phyloP scores from a whole-genome alignment of 1,140 invertebrate genomes.

The Mamestra configurata region DNA sequence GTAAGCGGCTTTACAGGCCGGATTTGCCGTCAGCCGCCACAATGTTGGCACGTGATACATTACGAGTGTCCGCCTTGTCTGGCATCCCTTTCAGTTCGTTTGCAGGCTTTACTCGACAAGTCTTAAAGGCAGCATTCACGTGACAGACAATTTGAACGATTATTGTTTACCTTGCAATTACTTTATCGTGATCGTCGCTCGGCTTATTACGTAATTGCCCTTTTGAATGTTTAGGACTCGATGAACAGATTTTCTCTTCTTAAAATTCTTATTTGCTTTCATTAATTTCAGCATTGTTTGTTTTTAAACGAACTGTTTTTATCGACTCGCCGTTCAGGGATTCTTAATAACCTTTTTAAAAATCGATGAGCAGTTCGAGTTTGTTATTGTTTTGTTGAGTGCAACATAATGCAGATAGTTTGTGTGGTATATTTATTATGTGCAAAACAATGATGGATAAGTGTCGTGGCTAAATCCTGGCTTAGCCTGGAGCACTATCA shows the following conservation, averaged over 20 bases:
- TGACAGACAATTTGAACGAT: neutral
- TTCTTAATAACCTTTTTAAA: constrained; percentile 11
- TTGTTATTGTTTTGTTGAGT: constrained; percentile 3
- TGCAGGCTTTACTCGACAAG: neutral
- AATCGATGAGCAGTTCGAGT: neutral
- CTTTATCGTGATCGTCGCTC: neutral
- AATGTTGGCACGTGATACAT: constrained; percentile 18
- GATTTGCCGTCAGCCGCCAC: neutral
- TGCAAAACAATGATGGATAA: neutral
- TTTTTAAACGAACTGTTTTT: neutral
- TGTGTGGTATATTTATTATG: neutral
- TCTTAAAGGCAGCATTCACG: neutral
- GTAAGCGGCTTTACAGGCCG: neutral
- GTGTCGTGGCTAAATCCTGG: neutral
- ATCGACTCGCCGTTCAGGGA: neutral
- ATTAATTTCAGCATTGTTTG: neutral
- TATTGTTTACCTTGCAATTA: constrained; percentile 1
- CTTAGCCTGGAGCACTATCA: constrained; percentile 7
- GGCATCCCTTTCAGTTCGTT: neutral
- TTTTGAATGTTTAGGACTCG: neutral
- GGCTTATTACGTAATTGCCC: neutral
- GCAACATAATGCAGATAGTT: neutral
- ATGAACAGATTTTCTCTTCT: neutral
- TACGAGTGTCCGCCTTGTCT: neutral
- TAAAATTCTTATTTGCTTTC: neutral